Percentiles rank a stretch among this genome's conserved stretches.
These are phyloP conservation scores for Rhinatrema bivittatum DNA, from an alignment of 2,797 vertebrate species.

Conservation along the genomic window DNA sequence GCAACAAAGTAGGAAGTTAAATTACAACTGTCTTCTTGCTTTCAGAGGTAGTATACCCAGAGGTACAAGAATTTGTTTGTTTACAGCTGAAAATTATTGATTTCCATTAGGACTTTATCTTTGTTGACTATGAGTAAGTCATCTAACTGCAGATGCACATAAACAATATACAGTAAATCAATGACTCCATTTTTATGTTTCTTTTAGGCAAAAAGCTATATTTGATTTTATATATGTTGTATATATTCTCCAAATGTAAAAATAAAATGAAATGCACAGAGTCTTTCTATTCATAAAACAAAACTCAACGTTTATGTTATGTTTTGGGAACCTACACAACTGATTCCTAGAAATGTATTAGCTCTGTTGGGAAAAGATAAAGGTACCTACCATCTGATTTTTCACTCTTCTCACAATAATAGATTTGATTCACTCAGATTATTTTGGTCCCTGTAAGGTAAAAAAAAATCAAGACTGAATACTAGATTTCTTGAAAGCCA, in stretches of 20 bases:
- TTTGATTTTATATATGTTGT: constrained; percentile 5
- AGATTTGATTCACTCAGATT: no score
- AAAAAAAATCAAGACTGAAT: no score
- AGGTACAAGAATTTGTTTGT: constrained; percentile 2
- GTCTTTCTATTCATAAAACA: not conserved
- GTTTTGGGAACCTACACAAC: no score
- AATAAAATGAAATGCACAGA: not conserved
- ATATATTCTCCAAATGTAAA: not conserved
- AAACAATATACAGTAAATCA: constrained; percentile 1
- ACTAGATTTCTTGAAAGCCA: no score
- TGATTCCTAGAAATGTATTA: no score
- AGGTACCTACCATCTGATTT: no score
- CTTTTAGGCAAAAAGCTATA: constrained; percentile 4
- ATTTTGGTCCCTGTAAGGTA: no score
- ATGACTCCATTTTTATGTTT: not conserved
- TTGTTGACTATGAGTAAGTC: constrained; percentile 11
- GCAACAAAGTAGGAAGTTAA: constrained; percentile 20
- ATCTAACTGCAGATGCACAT: constrained; percentile 10
- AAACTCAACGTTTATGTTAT: not conserved
- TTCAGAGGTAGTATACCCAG: constrained; percentile 13
- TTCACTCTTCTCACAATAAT: no score
- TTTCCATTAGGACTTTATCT: constrained; percentile 29
- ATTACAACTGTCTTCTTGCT: constrained; percentile 10
- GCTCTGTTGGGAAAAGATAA: no score
- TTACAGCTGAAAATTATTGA: constrained; percentile 28